phyloP scores from a whole-genome alignment of 1,140 invertebrate species.

The Drosophila lini region DNA sequence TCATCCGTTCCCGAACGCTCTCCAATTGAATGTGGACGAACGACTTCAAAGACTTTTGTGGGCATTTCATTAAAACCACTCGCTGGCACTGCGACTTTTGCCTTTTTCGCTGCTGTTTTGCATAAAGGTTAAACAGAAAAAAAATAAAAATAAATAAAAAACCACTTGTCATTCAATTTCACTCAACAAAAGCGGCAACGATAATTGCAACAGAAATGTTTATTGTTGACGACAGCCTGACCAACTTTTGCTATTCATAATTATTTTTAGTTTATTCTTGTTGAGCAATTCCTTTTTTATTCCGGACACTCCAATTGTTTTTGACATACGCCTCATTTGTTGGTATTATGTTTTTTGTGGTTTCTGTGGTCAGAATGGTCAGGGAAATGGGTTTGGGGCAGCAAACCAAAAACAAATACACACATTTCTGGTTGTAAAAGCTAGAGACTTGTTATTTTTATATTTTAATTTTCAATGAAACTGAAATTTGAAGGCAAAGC shows the following conservation, averaged over 20 bases:
- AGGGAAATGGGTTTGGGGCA: slow-evolving; percentile 10
- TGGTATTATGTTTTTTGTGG: slow-evolving; percentile 46
- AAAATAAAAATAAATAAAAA: slow-evolving; percentile 5
- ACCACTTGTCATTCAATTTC: slow-evolving; percentile 52
- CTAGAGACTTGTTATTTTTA: slow-evolving; percentile 3
- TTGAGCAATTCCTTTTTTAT: slow-evolving; percentile 36
- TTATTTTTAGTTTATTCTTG: slow-evolving; percentile 66
- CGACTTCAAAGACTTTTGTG: slow-evolving; percentile 64
- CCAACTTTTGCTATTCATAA: slow-evolving; percentile 56
- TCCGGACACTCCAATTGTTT: slow-evolving; percentile 20
- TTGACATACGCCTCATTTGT: slow-evolving; percentile 24
- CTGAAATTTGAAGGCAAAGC: not conserved
- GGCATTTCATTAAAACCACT: slow-evolving; percentile 68
- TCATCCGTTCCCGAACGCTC: not conserved
- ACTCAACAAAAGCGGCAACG: slow-evolving; percentile 26
- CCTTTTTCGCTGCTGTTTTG: slow-evolving; percentile 30
- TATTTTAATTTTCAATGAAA: slow-evolving; percentile 9
- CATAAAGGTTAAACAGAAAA: slow-evolving; percentile 38
- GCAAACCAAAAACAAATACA: slow-evolving; percentile 11
- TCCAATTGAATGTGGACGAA: slow-evolving; percentile 42
- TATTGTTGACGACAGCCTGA: slow-evolving; percentile 33
- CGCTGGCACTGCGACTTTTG: slow-evolving; percentile 37
- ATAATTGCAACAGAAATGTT: slow-evolving; percentile 29
- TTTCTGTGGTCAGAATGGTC: slow-evolving; percentile 49
- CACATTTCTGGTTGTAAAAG: slow-evolving; percentile 4